Base-by-base conservation (phyloP, 2,888 invertebrate species). In the Uropetala carovei region DNA sequence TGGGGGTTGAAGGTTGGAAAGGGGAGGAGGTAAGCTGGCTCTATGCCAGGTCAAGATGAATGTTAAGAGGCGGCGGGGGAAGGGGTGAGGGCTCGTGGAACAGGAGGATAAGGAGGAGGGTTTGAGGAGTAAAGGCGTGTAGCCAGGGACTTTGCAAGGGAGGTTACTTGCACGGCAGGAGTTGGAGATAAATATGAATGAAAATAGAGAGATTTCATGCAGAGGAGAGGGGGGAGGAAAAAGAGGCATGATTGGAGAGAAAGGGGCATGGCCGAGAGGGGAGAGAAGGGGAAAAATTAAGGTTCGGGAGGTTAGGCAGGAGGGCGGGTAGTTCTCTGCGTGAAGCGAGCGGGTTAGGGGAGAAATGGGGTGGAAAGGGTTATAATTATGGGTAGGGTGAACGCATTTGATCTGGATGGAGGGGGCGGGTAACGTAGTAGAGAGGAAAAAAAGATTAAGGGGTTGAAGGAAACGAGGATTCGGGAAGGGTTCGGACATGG, bases 281-380 rank as follows among this genome's bases (percentile, higher is more conserved):
- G 68, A 75, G 27, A 13, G n/a, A 11, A 75, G 27, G 27, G 0
- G 75, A 13, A 75, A 22, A 68, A n/a, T 68, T n/a, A 68, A 68
- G 18, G 16, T 68, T 18, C 22, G n/a, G 27, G 27, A 75, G 75
- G 14, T 22, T 22, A 3, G 75, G 75, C 3, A 14, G n/a, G 64
- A 64, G 64, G 75, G 13, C 75, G 27, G 75, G 22, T 13, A 27
- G 43, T 43, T 43, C 43, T 43, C 43, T 43, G 75, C 27, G 75
- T 7, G 27, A 13, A 11, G 11, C 7, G 27, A 16, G 22, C n/a
- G 68, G 22, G 11, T 64, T 64, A 22, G 68, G 75, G 22, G 27
- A 75, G 75, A 75, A 75, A 75, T 75, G 75, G 75, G 10, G 68
- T 68, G 68, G n/a, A 68, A 68, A 75, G 75, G 27, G 75, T 75